These are phyloP conservation scores for Chrysodeixis includens DNA, from an alignment of 2,888 invertebrate genomes.

Conservation along the genomic window DNA sequence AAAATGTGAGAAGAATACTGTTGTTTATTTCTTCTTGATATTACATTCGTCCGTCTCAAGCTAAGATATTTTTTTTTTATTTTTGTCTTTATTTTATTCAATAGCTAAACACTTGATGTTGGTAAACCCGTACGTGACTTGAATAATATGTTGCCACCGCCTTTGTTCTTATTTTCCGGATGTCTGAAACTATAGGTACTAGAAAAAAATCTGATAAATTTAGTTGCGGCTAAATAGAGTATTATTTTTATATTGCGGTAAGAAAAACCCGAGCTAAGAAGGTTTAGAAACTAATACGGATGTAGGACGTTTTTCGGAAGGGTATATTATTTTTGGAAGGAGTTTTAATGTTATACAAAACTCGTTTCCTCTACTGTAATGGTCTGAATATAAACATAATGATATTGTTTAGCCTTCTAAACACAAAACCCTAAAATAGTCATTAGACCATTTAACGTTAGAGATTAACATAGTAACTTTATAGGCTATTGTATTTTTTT, in stretches of 20 bases:
- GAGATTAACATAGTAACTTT: neutral
- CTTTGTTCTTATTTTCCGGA: neutral
- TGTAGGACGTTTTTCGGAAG: neutral
- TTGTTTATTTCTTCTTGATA: neutral
- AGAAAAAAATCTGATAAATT: neutral
- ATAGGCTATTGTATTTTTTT: constrained; percentile 20
- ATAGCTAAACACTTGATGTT: neutral
- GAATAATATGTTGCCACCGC: neutral
- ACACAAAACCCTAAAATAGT: neutral
- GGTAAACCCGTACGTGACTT: neutral
- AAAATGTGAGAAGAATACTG: constrained; percentile 31
- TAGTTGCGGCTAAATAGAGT: neutral
- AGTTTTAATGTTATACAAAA: neutral
- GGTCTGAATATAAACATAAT: neutral
- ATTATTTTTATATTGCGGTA: neutral
- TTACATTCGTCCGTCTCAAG: neutral
- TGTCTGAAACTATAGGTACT: neutral
- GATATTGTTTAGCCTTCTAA: neutral
- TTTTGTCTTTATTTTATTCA: constrained; percentile 3
- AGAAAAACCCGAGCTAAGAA: neutral
- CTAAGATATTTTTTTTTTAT: neutral
- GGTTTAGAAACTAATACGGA: neutral
- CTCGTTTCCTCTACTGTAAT: no score
- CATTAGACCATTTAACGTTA: neutral
- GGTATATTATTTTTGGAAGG: neutral